Base-by-base conservation (phyloP, 2,113 vertebrate genomes). In the Trochalopteron elliotii region DNA sequence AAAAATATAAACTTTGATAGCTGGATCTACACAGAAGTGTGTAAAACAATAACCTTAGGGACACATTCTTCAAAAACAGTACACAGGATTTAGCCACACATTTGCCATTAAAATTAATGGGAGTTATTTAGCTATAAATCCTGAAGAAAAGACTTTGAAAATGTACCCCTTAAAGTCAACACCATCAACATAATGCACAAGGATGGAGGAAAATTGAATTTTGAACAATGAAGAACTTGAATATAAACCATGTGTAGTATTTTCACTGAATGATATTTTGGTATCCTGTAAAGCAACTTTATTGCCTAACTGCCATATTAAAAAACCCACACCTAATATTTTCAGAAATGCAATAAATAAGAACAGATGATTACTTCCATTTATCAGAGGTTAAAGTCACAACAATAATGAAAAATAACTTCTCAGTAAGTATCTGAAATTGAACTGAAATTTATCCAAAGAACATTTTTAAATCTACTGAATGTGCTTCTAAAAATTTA, bases 201-300 rank as follows among this genome's bases (percentile, higher is more conserved):
- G 37, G 50, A 42, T 77, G 81, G 76, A 87, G 27, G 91, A 90
- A 93, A 96, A 97, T 96, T 95, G 63, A 91, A 72, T 96, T 97
- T 87, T 96, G 87, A 97, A 90, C 74, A 94, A 96, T 84, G 83
- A 87, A 71, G 92, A 96, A 96, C 86, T 87, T 89, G 83, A 91
- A 95, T 83, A 94, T 87, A 94, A 97, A 94, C 94, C 96, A 95
- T 91, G 93, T 95, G 93, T 96, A 96, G 83, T 72, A 82, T 95
- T 96, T 95, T 89, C 84, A 75, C 78, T 83, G 92, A 95, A 90
- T 87, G 84, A 83, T 87, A 77, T 93, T 97, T 96, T 60, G 56
- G 94, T 94, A 97, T 98, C 95, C 95, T 97, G 94, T 98, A 97
- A 97, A 96, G 97, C 89, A 98, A 97, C 70, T 93, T 95, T 78